Conservation (phyloP, 2,888 invertebrate species). For the Ornithoptera alexandrae region DNA sequence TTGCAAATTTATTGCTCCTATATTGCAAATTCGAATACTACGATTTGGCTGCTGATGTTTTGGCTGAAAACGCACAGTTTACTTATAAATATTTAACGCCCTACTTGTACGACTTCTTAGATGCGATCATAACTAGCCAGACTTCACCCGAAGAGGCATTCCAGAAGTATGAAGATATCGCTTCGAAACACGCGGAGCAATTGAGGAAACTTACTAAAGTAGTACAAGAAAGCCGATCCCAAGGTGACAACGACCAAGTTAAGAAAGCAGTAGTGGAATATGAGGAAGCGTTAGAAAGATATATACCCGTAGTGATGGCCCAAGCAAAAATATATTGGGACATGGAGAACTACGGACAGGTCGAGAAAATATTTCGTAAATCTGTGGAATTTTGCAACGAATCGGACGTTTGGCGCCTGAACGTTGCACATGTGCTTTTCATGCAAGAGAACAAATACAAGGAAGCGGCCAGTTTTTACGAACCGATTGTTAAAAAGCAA, state of each 20-base stretch:
- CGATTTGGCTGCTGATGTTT: conserved; percentile 97
- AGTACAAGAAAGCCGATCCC: conserved; percentile 94
- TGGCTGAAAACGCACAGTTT: conserved; percentile 97
- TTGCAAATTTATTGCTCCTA: conserved; percentile 94
- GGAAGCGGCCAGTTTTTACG: conserved; percentile 98
- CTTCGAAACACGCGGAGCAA: conserved; percentile 93
- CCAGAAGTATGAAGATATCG: conserved; percentile 96
- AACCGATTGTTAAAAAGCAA: conserved; percentile 97
- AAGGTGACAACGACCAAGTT: conserved; percentile 92
- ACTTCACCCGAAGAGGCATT: conserved; percentile 98
- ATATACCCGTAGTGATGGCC: conserved; percentile 99
- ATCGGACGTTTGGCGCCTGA: conserved; percentile 97
- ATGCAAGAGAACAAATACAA: conserved; percentile 99
- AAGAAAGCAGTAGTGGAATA: conserved; percentile 95
- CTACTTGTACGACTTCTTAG: conserved; percentile 96
- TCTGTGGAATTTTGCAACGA: conserved; percentile 99
- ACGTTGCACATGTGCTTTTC: conserved; percentile 98
- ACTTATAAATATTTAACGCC: conserved; percentile 97
- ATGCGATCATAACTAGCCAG: conserved; percentile 97
- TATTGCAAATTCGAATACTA: conserved; percentile 99
- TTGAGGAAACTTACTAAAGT: conserved; percentile 95
- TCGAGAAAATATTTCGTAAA: conserved; percentile 97
- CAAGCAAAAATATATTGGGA: conserved; percentile 99
- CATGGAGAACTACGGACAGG: conserved; percentile 95
- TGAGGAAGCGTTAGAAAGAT: conserved; percentile 93